Evolutionary conservation across 2,113 vertebrate species (phyloP).

Genomic region (Aspidoscelis tigris): DNA sequence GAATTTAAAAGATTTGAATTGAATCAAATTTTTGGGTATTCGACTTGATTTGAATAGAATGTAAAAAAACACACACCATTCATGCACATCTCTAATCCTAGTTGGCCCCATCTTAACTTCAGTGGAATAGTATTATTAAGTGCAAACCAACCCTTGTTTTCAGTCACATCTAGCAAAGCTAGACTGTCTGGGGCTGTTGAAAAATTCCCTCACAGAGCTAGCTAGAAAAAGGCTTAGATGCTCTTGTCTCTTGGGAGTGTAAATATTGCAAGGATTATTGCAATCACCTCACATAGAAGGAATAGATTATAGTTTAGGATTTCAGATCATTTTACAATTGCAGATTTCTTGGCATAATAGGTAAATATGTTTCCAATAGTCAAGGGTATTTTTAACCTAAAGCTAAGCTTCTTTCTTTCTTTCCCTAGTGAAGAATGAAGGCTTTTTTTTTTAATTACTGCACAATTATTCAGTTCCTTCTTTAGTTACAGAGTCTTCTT

Average conservation of each 20-base stretch:
- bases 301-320: background rate
- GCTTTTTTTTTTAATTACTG: conserved; percentile 67
- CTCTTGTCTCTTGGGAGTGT: background rate
- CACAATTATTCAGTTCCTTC: conserved; percentile 69
- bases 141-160: too few species aligned
- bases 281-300: background rate
- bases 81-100: too few species aligned
- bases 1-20: too few species aligned
- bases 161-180: too few species aligned
- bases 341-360: conserved; percentile 57
- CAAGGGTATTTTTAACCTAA: conserved; percentile 68
- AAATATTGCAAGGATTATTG: background rate
- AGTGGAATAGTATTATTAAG: too few species aligned
- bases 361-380: conserved; percentile 63
- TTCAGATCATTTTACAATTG: conserved; percentile 58
- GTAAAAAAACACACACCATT: too few species aligned
- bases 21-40: too few species aligned
- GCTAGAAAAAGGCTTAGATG: too few species aligned
- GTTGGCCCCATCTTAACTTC: too few species aligned
- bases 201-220: too few species aligned
- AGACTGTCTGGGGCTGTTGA: too few species aligned
- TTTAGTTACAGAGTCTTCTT: conserved; percentile 61
- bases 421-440: conserved; percentile 55
- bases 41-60: too few species aligned
- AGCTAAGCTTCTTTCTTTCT: conserved; percentile 42